These are phyloP conservation scores for Acanthiza pusilla DNA, from an alignment of 2,797 vertebrate species.

Conservation along the genomic window DNA sequence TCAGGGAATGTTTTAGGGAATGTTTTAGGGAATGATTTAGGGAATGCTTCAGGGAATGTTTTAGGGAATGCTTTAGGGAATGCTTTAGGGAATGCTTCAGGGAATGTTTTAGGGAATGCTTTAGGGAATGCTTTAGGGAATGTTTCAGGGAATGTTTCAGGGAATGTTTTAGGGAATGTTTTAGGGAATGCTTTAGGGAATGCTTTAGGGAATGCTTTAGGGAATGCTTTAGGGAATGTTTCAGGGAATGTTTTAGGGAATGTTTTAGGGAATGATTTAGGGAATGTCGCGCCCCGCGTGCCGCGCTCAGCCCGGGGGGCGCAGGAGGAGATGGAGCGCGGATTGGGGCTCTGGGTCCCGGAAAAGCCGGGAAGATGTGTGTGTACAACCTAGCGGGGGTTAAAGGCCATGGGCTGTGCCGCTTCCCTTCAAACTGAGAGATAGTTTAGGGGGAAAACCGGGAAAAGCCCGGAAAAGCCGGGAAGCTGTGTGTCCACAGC, in stretches of 20 bases:
- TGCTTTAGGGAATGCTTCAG: not conserved
- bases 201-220: not conserved
- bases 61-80: not conserved
- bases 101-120: not conserved
- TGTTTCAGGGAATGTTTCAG: not conserved
- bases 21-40: not conserved
- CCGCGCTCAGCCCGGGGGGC: accelerated
- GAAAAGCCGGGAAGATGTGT: too few relatives aligned
- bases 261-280: not conserved
- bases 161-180: not conserved
- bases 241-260: not conserved
- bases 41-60: not conserved
- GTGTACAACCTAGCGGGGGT: not conserved
- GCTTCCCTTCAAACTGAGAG: not conserved
- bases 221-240: not conserved
- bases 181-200: not conserved
- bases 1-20: not conserved
- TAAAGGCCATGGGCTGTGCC: not conserved
- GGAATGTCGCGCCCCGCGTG: not conserved
- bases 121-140: not conserved
- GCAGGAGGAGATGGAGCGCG: not conserved
- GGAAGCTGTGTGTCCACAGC: not conserved
- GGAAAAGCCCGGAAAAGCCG: too few relatives aligned
- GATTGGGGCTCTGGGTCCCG: accelerated
- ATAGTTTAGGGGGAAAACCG: not conserved